Conservation (phyloP, 2,888 invertebrate species). For the Lamellibrachia columna region DNA sequence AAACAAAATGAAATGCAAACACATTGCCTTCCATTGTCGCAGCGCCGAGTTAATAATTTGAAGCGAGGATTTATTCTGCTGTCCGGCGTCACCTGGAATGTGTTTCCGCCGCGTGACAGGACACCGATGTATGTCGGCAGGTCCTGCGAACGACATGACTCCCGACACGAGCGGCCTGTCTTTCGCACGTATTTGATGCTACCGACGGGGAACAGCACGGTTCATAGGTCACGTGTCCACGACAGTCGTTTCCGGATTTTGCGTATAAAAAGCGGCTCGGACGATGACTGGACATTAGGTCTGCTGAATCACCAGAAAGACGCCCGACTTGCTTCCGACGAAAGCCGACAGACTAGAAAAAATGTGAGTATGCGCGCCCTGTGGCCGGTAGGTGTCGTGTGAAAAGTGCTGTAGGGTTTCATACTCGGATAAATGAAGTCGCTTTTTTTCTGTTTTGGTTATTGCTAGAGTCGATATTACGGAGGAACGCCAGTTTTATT, state of each 20-base stretch:
- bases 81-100: not conserved
- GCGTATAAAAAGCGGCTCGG: slow-evolving; percentile 3
- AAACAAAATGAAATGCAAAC: not conserved
- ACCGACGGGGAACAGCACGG: not conserved
- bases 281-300: not conserved
- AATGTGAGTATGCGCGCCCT: not conserved
- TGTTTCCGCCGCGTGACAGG: not conserved
- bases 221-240: not conserved
- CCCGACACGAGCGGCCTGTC: not conserved
- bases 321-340: not conserved
- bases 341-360: not conserved
- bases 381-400: too few relatives aligned
- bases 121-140: not conserved
- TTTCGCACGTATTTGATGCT: not conserved
- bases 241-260: not conserved
- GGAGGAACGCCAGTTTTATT: not conserved
- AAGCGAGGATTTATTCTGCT: not conserved
- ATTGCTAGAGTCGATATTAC: not conserved
- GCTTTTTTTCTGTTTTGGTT: not conserved
- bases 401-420: too few relatives aligned
- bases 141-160: not conserved
- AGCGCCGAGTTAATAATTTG: not conserved
- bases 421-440: not conserved
- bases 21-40: not conserved
- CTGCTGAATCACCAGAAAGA: not conserved